Evolutionary conservation across 2,888 invertebrate species (phyloP).

Genomic region (Spialia ferax): DNA sequence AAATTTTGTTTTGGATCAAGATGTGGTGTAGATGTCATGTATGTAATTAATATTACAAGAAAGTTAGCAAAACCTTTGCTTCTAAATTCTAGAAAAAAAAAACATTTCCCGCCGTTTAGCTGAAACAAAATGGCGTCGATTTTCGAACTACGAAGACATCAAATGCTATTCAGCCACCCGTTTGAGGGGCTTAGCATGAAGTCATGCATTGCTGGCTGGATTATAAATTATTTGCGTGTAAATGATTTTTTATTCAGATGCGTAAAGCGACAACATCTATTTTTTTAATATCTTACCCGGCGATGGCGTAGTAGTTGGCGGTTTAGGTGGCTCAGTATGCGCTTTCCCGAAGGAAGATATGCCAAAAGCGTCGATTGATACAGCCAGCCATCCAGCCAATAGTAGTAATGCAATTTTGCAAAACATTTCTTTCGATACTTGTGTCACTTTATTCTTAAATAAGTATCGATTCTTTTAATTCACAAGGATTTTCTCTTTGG

Average conservation of each 20-base stretch:
- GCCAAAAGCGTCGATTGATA: constrained; percentile 62
- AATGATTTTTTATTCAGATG: constrained; percentile 37
- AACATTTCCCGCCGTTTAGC: constrained; percentile 20
- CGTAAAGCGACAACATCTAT: constrained; percentile 48
- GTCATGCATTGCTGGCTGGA: constrained; percentile 27
- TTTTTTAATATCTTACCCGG: constrained; percentile 72
- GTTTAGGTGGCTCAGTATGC: constrained; percentile 75
- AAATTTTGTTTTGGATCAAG: constrained; percentile 51
- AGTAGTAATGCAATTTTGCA: constrained; percentile 54
- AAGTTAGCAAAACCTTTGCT: constrained; percentile 3
- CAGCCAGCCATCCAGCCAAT: constrained; percentile 54
- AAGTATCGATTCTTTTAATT: not conserved
- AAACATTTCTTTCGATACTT: constrained; percentile 35
- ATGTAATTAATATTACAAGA: not conserved
- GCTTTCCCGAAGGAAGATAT: constrained; percentile 79
- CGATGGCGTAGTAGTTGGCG: constrained; percentile 67
- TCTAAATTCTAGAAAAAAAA: constrained; percentile 1
- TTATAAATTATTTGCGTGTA: constrained; percentile 37
- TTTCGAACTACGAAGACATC: constrained; percentile 1
- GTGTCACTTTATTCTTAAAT: constrained; percentile 23
- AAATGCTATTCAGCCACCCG: constrained; percentile 29
- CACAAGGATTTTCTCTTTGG: not conserved
- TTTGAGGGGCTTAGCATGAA: constrained; percentile 21
- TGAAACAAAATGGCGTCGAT: constrained; percentile 33
- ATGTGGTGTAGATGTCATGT: constrained; percentile 57